These are phyloP conservation scores for Eilema sororculum DNA, from an alignment of 2,888 invertebrate genomes.

Conservation along the genomic window DNA sequence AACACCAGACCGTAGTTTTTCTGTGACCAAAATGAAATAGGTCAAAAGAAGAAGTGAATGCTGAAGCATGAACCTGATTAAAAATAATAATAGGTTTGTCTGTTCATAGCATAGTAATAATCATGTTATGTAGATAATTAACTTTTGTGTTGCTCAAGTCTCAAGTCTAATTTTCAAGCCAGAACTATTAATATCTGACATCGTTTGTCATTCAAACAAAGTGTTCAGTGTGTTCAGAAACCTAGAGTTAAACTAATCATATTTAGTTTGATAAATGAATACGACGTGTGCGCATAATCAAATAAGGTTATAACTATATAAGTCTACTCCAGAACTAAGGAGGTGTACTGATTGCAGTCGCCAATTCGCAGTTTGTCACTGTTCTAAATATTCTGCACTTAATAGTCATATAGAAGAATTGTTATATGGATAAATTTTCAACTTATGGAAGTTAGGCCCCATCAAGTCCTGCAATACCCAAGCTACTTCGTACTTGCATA, in stretches of 20 bases:
- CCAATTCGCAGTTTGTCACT: no score
- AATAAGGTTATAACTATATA: conserved; percentile 26
- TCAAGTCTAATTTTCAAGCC: conserved; percentile 11
- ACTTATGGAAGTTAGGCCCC: no score
- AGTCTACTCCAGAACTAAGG: neutral
- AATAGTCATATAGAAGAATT: no score
- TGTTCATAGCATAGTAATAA: conserved; percentile 13
- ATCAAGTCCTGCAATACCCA: no score
- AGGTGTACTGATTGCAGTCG: neutral
- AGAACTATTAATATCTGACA: conserved; percentile 20
- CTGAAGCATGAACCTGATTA: neutral
- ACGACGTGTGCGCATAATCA: conserved; percentile 24
- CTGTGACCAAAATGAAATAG: no score
- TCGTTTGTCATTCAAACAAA: conserved; percentile 49
- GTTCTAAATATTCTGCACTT: no score
- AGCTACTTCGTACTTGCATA: no score
- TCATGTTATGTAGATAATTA: conserved; percentile 21
- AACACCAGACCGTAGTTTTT: neutral
- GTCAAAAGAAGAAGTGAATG: neutral
- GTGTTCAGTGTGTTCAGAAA: conserved; percentile 16
- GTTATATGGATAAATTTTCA: no score
- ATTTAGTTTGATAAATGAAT: conserved; percentile 54
- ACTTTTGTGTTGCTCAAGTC: conserved; percentile 13
- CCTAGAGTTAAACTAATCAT: conserved; percentile 29
- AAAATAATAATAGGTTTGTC: conserved; percentile 11